Evolutionary conservation across 1,140 invertebrate genomes (phyloP), one percentile per base, ranked within the genome.

Genomic region (Alviniconcha marisindica): DNA sequence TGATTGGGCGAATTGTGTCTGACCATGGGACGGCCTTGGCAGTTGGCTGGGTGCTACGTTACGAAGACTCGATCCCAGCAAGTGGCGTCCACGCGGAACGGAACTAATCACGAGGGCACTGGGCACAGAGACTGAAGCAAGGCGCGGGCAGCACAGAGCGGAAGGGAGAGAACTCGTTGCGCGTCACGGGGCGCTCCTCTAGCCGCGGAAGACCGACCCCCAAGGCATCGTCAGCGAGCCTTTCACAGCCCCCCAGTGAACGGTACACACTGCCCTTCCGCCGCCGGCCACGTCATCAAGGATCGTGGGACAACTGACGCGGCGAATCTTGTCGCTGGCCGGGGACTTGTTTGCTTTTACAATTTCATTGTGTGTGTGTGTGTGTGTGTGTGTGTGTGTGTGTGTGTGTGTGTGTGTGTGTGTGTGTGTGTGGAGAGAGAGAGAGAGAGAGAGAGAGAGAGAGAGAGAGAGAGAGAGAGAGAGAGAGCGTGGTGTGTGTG

Each of bases 221-320:
- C 31, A 14, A 36, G 69, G 69, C 69, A 71, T 71, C 69, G 69
- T 71, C 69, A 71, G 18, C 69, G 69, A 71, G 33, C 33, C 69
- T 71, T 71, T 71, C 36, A 71, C 1, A 4, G 10, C 33, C 14
- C 69, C 38, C 10, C 36, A 14, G 18, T 28, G 36, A 40, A 36
- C 69, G 36, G 36, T 33, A 71, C 69, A 71, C 69, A 71, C 15
- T 14, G 69, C 21, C n/a, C 36, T 71, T 24, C 15, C 69, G 5
- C 4, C 7, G 63, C 63, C 63, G 1, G 21, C 4, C 63, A 28
- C 28, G 63, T 12, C 31, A 33, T 31, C 28, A 48, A 48, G 18
- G 44, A 48, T 48, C 44, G n/a, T n/a, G n/a, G 44, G 44, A 48
- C 44, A 48, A 5, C 54, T 10, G 63, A 18, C 31, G 15, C 40